Percentiles rank a stretch among this genome's conserved stretches.
phyloP scores from a whole-genome alignment of 37 sponge, comb jelly and placozoan genomes.

The Amphimedon queenslandica region DNA sequence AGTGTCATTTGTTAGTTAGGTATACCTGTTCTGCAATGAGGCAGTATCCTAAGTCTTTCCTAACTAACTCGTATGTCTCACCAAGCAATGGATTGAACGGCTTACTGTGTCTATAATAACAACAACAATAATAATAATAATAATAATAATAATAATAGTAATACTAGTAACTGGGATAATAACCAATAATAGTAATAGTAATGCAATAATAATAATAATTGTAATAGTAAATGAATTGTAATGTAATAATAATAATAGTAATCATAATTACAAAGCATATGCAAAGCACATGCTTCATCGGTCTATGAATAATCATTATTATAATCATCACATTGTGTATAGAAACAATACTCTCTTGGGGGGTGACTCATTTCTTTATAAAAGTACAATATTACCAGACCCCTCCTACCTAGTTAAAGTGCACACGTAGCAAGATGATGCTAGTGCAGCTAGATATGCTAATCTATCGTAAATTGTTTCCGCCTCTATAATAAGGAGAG shows the following conservation, averaged over 20 bases:
- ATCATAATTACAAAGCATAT: background rate
- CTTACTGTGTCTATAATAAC: constrained; percentile 66
- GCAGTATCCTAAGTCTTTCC: constrained; percentile 51
- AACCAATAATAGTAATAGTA: no score
- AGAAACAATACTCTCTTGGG: no score
- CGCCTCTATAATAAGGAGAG: constrained; percentile 23
- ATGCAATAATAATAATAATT: background rate
- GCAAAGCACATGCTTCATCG: no score
- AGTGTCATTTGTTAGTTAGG: no score
- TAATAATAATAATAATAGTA: no score
- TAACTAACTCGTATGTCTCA: constrained; percentile 86
- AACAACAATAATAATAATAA: background rate
- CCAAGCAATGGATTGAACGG: constrained; percentile 97
- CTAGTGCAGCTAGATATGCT: constrained; percentile 72
- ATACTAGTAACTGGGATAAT: no score
- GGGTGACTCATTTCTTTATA: no score
- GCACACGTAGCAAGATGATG: constrained; percentile 53
- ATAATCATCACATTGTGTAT: no score
- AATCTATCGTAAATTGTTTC: constrained; percentile 35
- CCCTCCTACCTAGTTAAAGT: constrained; percentile 62
- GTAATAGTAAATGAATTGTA: background rate
- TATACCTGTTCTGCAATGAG: constrained; percentile 70
- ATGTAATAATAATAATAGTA: background rate
- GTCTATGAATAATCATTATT: no score
- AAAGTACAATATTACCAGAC: background rate